Base-by-base conservation (phyloP, 2,888 invertebrate species). In the Tipula vernalis region DNA sequence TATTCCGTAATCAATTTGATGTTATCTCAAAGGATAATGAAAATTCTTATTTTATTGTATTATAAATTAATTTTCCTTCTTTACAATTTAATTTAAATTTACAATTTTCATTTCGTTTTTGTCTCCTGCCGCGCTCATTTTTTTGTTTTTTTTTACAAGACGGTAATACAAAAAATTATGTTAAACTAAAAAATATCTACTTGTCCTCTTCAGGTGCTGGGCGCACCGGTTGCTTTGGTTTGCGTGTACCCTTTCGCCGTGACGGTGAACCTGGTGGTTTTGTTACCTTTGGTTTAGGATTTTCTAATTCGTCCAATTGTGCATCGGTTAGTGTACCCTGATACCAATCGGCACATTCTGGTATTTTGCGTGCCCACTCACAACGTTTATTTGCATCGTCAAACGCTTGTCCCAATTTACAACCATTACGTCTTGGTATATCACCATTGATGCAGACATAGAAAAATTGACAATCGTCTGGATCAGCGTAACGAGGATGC, bases 281-380 rank as follows among this genome's bases (percentile, higher is more conserved):
- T 89, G 94, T 94, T 5, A 94, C 93, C 89, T 93, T 94, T 57
- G 96, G 95, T 88, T 90, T 91, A 2, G 97, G 96, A 92, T 96
- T 94, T 91, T 97, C 97, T 88, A 97, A 91, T 71, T 95, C 96
- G 0, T 95, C 95, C 87, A 97, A 91, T 90, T 97, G 95, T 71
- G 95, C 95, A 88, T 96, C 97, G 8, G 96, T 96, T 89, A 97
- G 91, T 88, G 95, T 94, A 83, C 94, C 97, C 90, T 97, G 96
- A 92, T 97, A 97, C 97, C 97, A 97, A 90, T 97, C 97, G 89
- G 94, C 95, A 91, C 97, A 98, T 92, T 98, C 97, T 0, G 97
- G 96, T 87, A 98, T 95, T 89, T 95, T 96, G 89, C 96, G 94
- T 0, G 97, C 95, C 96, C 97, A 96, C 88, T 97, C 96, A 90